A percentile compares a stretch with the other conserved stretches of the same genome.
phyloP scores from a whole-genome alignment of 2,797 vertebrate genomes.

The Naso thynnoides region DNA sequence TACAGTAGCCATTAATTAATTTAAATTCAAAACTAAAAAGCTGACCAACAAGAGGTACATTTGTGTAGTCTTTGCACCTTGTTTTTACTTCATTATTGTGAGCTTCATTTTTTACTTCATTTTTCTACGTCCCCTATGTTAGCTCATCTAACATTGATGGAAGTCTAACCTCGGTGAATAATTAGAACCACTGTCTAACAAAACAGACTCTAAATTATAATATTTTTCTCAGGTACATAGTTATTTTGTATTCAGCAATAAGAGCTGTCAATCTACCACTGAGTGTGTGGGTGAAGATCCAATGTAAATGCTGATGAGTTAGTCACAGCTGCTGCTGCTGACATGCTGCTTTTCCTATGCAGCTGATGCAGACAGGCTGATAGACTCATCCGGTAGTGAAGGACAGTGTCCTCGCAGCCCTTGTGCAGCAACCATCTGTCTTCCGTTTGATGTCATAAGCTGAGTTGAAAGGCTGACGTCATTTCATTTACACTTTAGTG shows the following conservation, averaged over 20 bases:
- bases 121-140: no score
- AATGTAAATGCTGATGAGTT: background rate
- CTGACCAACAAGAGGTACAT: no score
- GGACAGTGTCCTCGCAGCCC: background rate
- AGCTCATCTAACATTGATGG: no score
- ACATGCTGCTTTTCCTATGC: background rate
- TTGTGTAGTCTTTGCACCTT: no score
- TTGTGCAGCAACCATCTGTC: background rate
- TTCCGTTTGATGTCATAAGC: slow-evolving; percentile 18
- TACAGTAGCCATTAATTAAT: no score
- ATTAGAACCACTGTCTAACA: no score
- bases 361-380: background rate
- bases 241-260: background rate
- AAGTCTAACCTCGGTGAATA: no score
- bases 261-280: background rate
- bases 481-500: background rate
- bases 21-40: no score
- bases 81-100: no score
- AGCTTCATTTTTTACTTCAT: no score
- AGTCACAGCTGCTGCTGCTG: background rate
- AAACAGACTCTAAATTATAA: background rate
- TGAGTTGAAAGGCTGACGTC: slow-evolving; percentile 27
- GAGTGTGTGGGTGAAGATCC: background rate
- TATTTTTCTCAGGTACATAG: background rate
- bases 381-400: background rate